phyloP scores from a whole-genome alignment of 2,113 vertebrate species.

The Symphodus melops region DNA sequence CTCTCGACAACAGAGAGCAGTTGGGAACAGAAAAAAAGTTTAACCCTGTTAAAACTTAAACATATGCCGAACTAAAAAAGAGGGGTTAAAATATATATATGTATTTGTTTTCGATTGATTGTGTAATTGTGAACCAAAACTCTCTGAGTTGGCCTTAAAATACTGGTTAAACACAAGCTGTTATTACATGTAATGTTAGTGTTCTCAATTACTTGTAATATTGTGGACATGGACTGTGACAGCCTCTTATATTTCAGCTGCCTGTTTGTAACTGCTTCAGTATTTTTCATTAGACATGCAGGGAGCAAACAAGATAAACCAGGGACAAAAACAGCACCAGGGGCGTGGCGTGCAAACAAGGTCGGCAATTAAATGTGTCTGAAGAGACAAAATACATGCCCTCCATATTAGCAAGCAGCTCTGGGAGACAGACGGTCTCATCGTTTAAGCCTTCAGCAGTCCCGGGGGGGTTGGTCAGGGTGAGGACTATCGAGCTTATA shows the following conservation, averaged over 20 bases:
- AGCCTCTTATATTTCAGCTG: constrained; percentile 29
- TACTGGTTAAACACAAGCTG: background rate
- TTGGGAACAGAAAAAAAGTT: constrained; percentile 7
- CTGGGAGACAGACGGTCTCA: constrained; percentile 57
- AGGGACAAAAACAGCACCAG: constrained; percentile 30
- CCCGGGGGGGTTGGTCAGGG: constrained; percentile 11
- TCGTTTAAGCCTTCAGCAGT: constrained; percentile 49
- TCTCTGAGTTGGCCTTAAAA: background rate
- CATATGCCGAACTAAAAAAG: too few species aligned
- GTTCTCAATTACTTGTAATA: background rate
- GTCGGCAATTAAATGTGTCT: constrained; percentile 56
- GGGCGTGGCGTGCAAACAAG: constrained; percentile 47
- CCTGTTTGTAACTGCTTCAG: constrained; percentile 9
- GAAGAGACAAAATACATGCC: constrained; percentile 54
- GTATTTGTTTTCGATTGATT: too few species aligned
- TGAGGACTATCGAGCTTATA: constrained; percentile 51
- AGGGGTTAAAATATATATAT: too few species aligned
- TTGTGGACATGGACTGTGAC: background rate
- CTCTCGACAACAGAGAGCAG: background rate
- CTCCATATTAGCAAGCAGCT: constrained; percentile 52
- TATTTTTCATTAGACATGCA: constrained; percentile 31
- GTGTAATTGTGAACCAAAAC: background rate
- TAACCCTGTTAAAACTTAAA: background rate
- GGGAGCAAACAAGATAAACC: constrained; percentile 45
- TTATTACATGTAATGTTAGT: too few species aligned